phyloP scores from a whole-genome alignment of 2,113 vertebrate species.

The Carlito syrichta region DNA sequence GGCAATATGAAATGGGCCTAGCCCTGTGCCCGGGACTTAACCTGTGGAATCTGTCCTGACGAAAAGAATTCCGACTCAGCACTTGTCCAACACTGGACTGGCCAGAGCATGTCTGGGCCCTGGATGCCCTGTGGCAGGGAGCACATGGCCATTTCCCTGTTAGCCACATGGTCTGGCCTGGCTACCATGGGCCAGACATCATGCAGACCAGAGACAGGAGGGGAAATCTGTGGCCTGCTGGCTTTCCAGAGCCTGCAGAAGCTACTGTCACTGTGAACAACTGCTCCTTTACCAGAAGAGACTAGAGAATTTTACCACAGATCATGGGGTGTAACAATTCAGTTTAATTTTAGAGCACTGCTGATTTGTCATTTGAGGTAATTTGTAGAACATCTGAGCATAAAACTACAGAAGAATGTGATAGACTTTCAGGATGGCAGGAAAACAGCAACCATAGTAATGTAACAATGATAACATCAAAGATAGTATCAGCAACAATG shows the following conservation, averaged over 20 bases:
- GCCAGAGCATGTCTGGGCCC: background rate
- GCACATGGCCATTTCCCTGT: accelerated
- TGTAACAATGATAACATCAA: background rate
- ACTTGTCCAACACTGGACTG: background rate
- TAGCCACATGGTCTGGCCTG: background rate
- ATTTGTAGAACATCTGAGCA: background rate
- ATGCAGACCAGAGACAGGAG: background rate
- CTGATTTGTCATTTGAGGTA: background rate
- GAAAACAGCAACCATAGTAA: too few species aligned
- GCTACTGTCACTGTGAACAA: background rate
- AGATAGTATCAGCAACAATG: background rate
- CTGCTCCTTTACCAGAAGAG: background rate
- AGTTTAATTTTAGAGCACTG: too few species aligned
- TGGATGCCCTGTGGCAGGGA: too few species aligned
- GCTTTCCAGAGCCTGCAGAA: background rate
- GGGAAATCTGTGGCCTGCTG: too few species aligned
- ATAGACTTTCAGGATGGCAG: background rate
- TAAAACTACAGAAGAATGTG: background rate
- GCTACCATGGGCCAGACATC: background rate
- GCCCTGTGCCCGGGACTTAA: background rate
- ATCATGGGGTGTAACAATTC: background rate
- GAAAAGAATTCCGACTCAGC: accelerated
- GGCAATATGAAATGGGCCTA: background rate
- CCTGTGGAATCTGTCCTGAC: background rate
- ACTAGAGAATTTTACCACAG: background rate